Evolutionary conservation across 2,888 invertebrate genomes (phyloP).

Genomic region (Julus scanicus): DNA sequence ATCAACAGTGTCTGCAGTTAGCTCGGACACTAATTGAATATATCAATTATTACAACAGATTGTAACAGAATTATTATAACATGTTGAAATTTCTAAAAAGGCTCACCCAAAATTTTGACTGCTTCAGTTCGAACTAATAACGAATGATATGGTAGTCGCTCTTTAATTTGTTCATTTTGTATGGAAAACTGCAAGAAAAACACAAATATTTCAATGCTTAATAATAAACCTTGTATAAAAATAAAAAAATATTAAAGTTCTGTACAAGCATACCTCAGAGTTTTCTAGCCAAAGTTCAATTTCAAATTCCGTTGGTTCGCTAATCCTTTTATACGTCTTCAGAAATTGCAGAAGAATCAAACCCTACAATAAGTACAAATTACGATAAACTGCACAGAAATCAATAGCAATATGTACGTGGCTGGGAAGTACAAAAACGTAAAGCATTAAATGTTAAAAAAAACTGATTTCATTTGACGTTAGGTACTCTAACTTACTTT

Average conservation of each 20-base stretch:
- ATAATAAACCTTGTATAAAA: neutral
- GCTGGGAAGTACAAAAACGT: no score
- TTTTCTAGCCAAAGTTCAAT: constrained; percentile 40
- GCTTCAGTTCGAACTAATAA: constrained; percentile 7
- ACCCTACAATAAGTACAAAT: neutral
- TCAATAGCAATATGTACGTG: neutral
- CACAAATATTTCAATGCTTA: neutral
- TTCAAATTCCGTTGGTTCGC: constrained; percentile 44
- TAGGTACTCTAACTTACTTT: neutral
- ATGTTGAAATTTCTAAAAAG: neutral
- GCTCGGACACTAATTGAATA: neutral
- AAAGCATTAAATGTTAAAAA: neutral
- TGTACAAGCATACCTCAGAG: neutral
- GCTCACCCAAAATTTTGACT: neutral
- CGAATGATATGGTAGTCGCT: constrained; percentile 36
- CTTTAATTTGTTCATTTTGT: constrained; percentile 26
- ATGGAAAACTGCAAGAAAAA: neutral
- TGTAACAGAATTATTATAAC: neutral
- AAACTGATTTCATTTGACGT: neutral
- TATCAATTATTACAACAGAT: neutral
- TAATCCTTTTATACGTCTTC: constrained; percentile 18
- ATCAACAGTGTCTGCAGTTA: neutral
- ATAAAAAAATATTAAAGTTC: neutral
- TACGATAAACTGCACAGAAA: neutral
- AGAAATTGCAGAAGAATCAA: constrained; percentile 18